Evolutionary conservation across 1,140 invertebrate genomes (phyloP).

Genomic region (Thalassaphorura encarpata): DNA sequence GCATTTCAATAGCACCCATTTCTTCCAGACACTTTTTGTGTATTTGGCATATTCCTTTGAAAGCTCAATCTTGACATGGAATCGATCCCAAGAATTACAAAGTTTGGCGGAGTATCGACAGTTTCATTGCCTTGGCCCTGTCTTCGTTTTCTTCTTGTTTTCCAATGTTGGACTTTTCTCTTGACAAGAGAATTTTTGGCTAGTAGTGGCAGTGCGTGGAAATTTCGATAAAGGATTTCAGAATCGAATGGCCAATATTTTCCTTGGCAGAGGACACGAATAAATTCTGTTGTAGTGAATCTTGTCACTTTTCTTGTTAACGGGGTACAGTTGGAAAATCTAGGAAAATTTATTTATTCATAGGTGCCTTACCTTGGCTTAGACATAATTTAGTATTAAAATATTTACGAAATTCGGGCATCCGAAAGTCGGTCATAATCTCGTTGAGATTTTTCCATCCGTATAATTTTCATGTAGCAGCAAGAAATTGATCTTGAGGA

Average conservation of each 20-base stretch:
- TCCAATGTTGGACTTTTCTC: constrained; percentile 23
- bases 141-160: too few relatives aligned
- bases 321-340: background rate
- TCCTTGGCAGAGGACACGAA: constrained; percentile 19
- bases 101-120: constrained; percentile 13
- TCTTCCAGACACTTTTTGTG: constrained; percentile 16
- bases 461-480: constrained; percentile 18
- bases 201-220: constrained; percentile 22
- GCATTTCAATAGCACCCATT: constrained; percentile 28
- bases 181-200: constrained; percentile 2
- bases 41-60: constrained; percentile 24
- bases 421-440: constrained; percentile 24
- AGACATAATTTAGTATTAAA: background rate
- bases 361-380: background rate
- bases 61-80: constrained; percentile 26
- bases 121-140: background rate
- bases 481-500: constrained; percentile 18
- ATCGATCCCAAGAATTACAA: constrained; percentile 25
- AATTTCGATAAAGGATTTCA: constrained; percentile 23
- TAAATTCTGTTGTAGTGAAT: constrained; percentile 10
- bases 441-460: constrained; percentile 13
- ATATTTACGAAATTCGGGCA: constrained; percentile 10
- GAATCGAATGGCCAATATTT: constrained; percentile 19
- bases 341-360: background rate
- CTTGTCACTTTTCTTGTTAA: constrained; percentile 1